Percentiles rank a stretch among this genome's conserved stretches.
Conservation (phyloP, 1,140 invertebrate genomes). For the Propsilocerus akamusi region DNA sequence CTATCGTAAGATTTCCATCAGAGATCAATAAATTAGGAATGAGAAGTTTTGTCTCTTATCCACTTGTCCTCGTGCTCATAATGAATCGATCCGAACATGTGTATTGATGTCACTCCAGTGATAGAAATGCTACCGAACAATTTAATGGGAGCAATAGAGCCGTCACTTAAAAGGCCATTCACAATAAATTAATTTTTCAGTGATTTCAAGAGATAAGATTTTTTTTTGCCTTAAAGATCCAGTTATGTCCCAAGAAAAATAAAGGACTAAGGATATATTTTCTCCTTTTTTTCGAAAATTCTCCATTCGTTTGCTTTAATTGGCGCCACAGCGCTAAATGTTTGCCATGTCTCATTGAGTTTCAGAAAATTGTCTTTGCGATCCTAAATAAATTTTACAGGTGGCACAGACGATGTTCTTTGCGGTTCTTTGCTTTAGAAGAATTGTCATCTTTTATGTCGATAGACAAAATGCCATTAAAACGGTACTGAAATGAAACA, state of each 20-base stretch:
- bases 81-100: neutral
- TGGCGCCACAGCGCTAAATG: neutral
- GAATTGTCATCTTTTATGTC: too few species aligned
- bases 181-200: constrained; percentile 2
- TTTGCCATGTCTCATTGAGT: neutral
- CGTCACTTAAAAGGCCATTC: neutral
- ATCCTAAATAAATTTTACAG: constrained; percentile 2
- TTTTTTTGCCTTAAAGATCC: too few species aligned
- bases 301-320: too few species aligned
- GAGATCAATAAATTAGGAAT: neutral
- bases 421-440: constrained; percentile 4
- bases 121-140: too few species aligned
- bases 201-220: neutral
- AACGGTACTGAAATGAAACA: neutral
- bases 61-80: neutral
- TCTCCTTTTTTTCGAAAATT: too few species aligned
- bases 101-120: neutral
- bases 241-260: too few species aligned
- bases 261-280: too few species aligned
- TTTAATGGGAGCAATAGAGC: too few species aligned
- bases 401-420: too few species aligned
- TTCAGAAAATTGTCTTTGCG: neutral
- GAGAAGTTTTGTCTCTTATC: neutral
- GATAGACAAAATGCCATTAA: neutral
- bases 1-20: neutral